Base-by-base conservation (phyloP, 2,888 invertebrate species). In the Drosophila picticornis region DNA sequence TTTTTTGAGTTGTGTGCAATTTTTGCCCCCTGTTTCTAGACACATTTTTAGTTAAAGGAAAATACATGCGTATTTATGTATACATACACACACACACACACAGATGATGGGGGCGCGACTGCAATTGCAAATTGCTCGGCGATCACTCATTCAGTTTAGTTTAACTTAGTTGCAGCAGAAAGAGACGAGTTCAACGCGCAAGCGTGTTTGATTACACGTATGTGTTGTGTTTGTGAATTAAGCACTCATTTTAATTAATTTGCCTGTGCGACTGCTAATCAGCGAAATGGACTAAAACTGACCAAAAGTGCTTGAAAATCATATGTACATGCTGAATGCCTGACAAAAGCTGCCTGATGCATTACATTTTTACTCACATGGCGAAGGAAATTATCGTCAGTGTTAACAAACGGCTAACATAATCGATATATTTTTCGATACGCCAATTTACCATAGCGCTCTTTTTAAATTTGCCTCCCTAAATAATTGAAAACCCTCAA, bases 21-120 rank as follows among this genome's bases (percentile, higher is more conserved):
- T 82, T 16, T 85, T 86, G 87, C 87, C 85, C 85, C 85, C 85
- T 87, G 83, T 34, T 76, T 79, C 73, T 55, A 63, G 51, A 53
- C 68, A 53, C 65, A 75, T 22, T 51, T 68, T 22, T 43, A 57
- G 66, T 64, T 59, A 72, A 72, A 79, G 38, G 43, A 22, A 27
- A 31, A 19, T 31, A 38, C 34, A 61, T 56, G 52, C 38, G 40
- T 7, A 55, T 55, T 11, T 25, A 36, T 36, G 7, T 16, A 32
- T 5, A 32, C n/a, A 31, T 52, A 31, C 27, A 25, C 19, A 55
- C 34, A 25, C 32, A 43, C 34, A 43, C 46, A 63, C 63, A 58
- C 31, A 53, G 51, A 31, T 19, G 56, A 38, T 40, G 64, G 75
- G 68, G 78, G 78, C 78, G 57, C 79, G 75, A 65, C 72, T 63